phyloP scores from a whole-genome alignment of 2,113 vertebrate species.

The Danio rerio region GRCz12tu NC_133199.1:30952001-30952500 shows the following conservation, averaged over 20 bases:
- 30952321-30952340: background rate
- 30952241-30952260: background rate
- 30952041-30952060: background rate
- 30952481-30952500: slow-evolving; percentile 26
- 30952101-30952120: background rate
- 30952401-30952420: background rate
- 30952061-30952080: background rate
- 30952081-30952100: background rate
- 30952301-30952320: background rate
- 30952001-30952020: background rate
- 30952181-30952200: slow-evolving; percentile 3
- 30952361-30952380: background rate
- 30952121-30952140: background rate
- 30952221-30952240: background rate
- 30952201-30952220: background rate
- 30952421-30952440: slow-evolving; percentile 29
- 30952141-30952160: background rate
- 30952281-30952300: background rate
- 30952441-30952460: slow-evolving; percentile 14
- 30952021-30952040: background rate
- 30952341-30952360: background rate
- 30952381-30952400: background rate
- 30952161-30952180: background rate
- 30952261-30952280: background rate
- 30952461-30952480: background rate